Evolutionary conservation across 2,888 invertebrate genomes (phyloP).

Genomic region (Lapara coniferarum): DNA sequence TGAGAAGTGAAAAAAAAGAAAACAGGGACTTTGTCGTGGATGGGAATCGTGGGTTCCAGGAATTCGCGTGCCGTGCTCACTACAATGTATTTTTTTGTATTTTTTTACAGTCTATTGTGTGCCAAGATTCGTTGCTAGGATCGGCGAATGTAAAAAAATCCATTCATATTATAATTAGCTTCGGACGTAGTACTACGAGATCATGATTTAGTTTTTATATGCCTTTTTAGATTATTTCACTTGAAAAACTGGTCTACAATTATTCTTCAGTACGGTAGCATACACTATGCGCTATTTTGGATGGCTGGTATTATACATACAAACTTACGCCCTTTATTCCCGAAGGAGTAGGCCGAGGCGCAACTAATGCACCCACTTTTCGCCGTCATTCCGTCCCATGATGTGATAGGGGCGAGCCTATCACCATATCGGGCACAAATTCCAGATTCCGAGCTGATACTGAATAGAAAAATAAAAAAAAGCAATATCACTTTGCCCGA

Average conservation of each 20-base stretch:
- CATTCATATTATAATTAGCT: conserved; percentile 24
- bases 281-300: background rate
- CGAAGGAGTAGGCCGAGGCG: no score
- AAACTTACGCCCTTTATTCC: no score
- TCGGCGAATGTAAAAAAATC: conserved; percentile 13
- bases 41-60: conserved; percentile 77
- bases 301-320: no score
- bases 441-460: no score
- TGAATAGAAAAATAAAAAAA: no score
- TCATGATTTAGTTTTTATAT: conserved; percentile 14
- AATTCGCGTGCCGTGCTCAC: conserved; percentile 77
- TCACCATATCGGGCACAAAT: no score
- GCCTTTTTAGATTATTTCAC: conserved; percentile 15
- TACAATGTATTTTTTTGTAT: conserved; percentile 54
- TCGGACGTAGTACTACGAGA: conserved; percentile 21
- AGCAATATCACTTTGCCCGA: no score
- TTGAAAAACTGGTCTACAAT: background rate
- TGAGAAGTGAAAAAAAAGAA: conserved; percentile 67
- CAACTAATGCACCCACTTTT: no score
- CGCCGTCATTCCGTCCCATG: no score
- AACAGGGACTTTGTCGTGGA: conserved; percentile 64
- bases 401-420: no score
- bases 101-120: conserved; percentile 19
- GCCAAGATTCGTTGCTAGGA: conserved; percentile 20
- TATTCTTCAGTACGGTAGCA: background rate